Evolutionary conservation across 2,113 vertebrate genomes (phyloP).

Genomic region (Morone chrysops): DNA sequence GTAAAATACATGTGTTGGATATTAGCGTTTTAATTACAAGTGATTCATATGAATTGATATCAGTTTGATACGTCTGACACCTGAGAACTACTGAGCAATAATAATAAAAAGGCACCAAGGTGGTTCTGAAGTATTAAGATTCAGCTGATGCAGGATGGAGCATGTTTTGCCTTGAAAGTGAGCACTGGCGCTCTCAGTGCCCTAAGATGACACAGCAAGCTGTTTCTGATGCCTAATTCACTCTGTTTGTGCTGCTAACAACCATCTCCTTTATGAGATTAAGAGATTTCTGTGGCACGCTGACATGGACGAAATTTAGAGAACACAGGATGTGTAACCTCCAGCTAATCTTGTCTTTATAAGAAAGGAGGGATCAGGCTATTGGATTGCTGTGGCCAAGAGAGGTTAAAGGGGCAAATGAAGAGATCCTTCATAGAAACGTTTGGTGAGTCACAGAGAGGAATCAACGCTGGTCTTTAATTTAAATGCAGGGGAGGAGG

Average conservation of each 20-base stretch:
- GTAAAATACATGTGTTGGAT: not conserved
- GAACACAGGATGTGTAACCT: slow-evolving; percentile 83
- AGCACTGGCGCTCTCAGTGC: not conserved
- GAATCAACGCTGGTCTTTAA: not conserved
- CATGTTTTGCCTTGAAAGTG: not conserved
- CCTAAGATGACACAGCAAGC: slow-evolving; percentile 8
- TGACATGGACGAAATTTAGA: slow-evolving; percentile 83
- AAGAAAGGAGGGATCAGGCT: slow-evolving; percentile 77
- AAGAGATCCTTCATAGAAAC: not conserved
- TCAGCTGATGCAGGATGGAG: not conserved
- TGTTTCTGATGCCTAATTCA: slow-evolving; percentile 35
- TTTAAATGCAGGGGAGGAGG: not conserved
- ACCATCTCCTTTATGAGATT: slow-evolving; percentile 80
- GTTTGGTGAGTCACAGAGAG: not conserved
- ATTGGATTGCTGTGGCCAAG: slow-evolving; percentile 58
- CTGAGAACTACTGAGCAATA: not conserved
- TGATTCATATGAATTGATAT: not conserved
- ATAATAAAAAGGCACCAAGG: not conserved
- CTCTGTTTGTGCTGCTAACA: slow-evolving; percentile 70
- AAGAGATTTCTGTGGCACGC: slow-evolving; percentile 83
- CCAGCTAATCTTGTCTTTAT: slow-evolving; percentile 82
- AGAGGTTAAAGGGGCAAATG: slow-evolving; percentile 53
- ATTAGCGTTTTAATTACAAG: not conserved
- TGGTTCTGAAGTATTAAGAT: not conserved
- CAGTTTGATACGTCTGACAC: not conserved